Evolutionary conservation across 2,113 vertebrate species (phyloP), one percentile per base, ranked within the genome.

Genomic region (Osmerus mordax): DNA sequence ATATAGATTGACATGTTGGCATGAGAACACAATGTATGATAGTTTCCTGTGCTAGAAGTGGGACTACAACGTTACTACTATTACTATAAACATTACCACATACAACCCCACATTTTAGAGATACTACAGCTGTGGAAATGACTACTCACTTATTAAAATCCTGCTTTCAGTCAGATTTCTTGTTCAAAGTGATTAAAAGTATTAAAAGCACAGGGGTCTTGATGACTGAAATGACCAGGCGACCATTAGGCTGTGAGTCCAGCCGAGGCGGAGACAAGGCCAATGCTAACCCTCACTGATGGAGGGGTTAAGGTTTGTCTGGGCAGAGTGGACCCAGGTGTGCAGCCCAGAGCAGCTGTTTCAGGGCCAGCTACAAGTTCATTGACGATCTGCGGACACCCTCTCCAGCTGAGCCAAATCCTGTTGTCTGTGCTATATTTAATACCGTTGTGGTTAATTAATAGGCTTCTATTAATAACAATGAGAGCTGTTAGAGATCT

Each of bases 401-500:
- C 77, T 70, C 76, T 82, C 81, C 84, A 86, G 87, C 86, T 90
- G 80, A 84, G 83, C 80, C 60, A 16, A 76, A 73, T 71, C 76
- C 86, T 83, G 83, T 88, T 90, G 85, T 85, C 88, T 84, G 76
- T 71, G 81, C 87, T 89, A 88, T 88, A 88, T 89, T 87, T 90
- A 78, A 90, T 83, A 89, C 78, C 74, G 75, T 83, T 73, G 77
- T 84, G 83, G 85, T 88, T 90, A 91, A 92, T 91, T 92, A 89
- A 90, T 91, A 87, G 84, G 68, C 65, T 82, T 81, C 89, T 92
- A 91, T 89, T 91, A 90, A 89, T 92, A 91, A 88, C 87, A 86
- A 79, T 67, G 76, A 71, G 76, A 86, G 82, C 75, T 82, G 83
- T 81, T 82, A 85, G 84, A 87, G 70, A 87, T 82, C 71, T 64